phyloP scores from a whole-genome alignment of 2,113 vertebrate genomes.

The Myocastor coypus region DNA sequence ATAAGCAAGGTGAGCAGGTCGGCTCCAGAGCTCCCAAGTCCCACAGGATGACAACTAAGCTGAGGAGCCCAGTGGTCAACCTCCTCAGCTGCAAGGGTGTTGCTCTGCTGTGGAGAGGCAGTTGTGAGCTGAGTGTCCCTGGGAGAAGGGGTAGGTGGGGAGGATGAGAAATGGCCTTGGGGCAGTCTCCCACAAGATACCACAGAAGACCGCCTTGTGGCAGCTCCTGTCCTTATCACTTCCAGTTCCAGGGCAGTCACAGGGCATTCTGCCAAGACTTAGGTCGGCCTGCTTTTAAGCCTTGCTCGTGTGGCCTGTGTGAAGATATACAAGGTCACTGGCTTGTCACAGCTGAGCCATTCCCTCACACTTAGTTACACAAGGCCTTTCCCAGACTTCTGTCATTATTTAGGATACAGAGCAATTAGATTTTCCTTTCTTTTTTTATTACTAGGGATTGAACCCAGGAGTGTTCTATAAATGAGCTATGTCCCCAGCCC shows the following conservation, averaged over 20 bases:
- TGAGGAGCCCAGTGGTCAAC: neutral
- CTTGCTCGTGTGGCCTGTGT: slow-evolving; percentile 44
- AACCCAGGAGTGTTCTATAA: neutral
- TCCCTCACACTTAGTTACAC: neutral
- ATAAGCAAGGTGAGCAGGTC: neutral
- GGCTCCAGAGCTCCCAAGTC: neutral
- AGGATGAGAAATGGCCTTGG: slow-evolving; percentile 47
- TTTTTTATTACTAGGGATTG: neutral
- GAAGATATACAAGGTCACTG: slow-evolving; percentile 53
- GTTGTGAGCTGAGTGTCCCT: neutral
- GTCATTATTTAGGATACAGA: neutral
- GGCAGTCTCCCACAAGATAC: slow-evolving; percentile 36
- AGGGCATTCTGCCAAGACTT: slow-evolving; percentile 58
- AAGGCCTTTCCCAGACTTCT: slow-evolving; percentile 22
- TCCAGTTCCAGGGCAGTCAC: slow-evolving; percentile 53
- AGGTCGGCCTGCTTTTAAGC: neutral
- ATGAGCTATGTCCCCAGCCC: neutral
- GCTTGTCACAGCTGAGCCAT: neutral
- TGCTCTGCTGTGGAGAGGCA: neutral
- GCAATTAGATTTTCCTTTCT: neutral
- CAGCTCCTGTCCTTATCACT: slow-evolving; percentile 43
- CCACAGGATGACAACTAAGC: neutral
- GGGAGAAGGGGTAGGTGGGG: neutral
- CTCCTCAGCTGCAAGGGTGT: neutral
- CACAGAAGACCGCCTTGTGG: neutral